A percentile compares a stretch with the other conserved stretches of the same genome.
phyloP scores from a whole-genome alignment of 2,113 vertebrate species.

The Pelusios castaneus region DNA sequence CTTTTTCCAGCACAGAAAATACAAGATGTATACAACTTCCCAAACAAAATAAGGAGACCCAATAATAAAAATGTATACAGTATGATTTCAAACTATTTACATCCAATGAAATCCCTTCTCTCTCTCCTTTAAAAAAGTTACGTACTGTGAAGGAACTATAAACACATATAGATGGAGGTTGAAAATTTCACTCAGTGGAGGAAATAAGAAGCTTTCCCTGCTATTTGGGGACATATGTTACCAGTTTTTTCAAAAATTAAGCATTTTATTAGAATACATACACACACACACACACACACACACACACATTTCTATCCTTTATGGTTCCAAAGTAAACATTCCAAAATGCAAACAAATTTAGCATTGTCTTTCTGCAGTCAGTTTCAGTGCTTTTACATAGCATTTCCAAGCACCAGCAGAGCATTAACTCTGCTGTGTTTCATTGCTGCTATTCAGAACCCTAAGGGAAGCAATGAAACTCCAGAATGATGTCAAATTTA shows the following conservation, averaged over 20 bases:
- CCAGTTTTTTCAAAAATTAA: not conserved
- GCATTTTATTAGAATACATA: not conserved
- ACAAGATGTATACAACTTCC: not conserved
- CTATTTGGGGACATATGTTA: not conserved
- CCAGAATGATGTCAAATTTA: not conserved
- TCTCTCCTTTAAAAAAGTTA: not conserved
- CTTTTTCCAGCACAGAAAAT: not conserved
- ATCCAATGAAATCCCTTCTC: not conserved
- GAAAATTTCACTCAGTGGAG: not conserved
- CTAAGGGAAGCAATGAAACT: not conserved
- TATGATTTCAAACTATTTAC: not conserved
- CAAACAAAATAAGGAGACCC: not conserved
- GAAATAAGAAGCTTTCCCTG: not conserved
- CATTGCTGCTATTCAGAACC: fast-evolving
- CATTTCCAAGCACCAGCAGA: not conserved
- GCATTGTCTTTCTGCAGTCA: not conserved
- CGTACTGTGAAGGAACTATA: not conserved
- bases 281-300: too few species aligned
- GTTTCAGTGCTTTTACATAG: not conserved
- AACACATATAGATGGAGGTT: not conserved
- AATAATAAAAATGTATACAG: not conserved
- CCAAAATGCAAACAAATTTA: not conserved
- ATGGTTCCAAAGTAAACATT: not conserved
- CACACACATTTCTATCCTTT: not conserved
- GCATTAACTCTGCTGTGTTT: not conserved